Conservation (phyloP, 2,113 vertebrate species). For the Plecotus auritus region DNA sequence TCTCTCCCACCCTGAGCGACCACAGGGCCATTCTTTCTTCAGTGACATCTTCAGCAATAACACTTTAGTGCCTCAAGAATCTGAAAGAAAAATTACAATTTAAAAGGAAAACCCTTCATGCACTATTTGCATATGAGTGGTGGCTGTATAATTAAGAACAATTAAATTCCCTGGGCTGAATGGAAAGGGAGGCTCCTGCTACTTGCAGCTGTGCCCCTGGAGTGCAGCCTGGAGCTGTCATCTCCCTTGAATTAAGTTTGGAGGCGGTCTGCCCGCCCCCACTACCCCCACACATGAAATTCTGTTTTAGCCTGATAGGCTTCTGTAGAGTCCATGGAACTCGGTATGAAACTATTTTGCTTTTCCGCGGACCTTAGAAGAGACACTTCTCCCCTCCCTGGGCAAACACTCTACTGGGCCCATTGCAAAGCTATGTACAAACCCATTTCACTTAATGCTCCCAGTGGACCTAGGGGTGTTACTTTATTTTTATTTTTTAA, state of each 20-base stretch:
- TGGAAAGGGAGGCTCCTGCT: slow-evolving; percentile 17
- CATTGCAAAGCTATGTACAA: background rate
- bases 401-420: background rate
- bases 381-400: no score
- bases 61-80: slow-evolving; percentile 31
- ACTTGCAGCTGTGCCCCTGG: background rate
- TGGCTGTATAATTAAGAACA: slow-evolving; percentile 63
- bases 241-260: background rate
- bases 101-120: slow-evolving; percentile 43
- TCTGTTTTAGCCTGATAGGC: background rate
- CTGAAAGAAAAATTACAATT: slow-evolving; percentile 68
- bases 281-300: background rate
- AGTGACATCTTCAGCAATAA: slow-evolving; percentile 14
- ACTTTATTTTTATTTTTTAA: background rate
- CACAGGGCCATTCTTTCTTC: background rate
- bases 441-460: background rate
- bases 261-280: background rate
- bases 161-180: slow-evolving; percentile 31
- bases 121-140: slow-evolving; percentile 67
- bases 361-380: background rate
- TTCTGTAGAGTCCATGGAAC: background rate
- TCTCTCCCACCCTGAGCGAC: background rate
- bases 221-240: background rate
- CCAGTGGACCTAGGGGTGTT: background rate
- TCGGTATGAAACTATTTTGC: background rate